phyloP scores from a whole-genome alignment of 2,113 vertebrate genomes.

The Cettia cetti region DNA sequence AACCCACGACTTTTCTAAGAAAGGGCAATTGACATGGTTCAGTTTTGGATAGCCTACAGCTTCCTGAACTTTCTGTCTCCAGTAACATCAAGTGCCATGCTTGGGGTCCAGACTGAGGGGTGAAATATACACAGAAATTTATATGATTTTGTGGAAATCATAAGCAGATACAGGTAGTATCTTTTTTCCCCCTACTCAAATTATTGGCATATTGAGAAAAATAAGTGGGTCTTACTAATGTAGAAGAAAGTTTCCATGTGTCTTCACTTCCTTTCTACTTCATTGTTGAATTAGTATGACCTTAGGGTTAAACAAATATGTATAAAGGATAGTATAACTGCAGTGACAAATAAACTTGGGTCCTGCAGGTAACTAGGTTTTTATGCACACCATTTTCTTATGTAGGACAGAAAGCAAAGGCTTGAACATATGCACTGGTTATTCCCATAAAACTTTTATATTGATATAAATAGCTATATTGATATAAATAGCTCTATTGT shows the following conservation, averaged over 20 bases:
- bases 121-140: not conserved
- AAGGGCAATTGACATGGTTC: not conserved
- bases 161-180: not conserved
- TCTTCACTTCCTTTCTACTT: not conserved
- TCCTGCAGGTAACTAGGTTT: not conserved
- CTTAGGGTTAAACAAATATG: constrained; percentile 32
- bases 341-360: not conserved
- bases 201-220: not conserved
- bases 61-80: not conserved
- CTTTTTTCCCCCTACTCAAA: not conserved
- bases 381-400: not conserved
- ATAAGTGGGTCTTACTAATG: not conserved
- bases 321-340: not conserved
- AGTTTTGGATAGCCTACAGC: not conserved
- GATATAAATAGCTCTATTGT: not conserved
- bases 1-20: not conserved
- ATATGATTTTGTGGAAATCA: not conserved
- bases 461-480: not conserved
- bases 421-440: not conserved
- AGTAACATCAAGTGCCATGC: not conserved
- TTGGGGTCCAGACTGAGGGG: not conserved
- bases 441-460: not conserved
- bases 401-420: not conserved
- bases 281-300: constrained; percentile 2
- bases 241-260: not conserved